These are phyloP conservation scores for Carcina quercana DNA, from an alignment of 2,888 invertebrate species.

Conservation along the genomic window DNA sequence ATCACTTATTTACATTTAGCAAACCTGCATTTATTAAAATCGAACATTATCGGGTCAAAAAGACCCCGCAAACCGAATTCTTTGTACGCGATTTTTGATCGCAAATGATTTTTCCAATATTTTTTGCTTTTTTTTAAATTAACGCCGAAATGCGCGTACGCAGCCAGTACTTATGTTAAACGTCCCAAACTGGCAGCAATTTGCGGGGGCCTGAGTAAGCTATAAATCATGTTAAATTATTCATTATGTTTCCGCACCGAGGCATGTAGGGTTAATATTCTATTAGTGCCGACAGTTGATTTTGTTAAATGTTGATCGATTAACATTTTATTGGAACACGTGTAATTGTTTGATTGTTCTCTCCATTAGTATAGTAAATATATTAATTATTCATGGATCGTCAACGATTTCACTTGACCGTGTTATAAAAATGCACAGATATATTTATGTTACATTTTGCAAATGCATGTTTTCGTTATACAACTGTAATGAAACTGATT, in stretches of 20 bases:
- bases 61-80: constrained; percentile 23
- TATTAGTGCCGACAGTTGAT: constrained; percentile 44
- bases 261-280: constrained; percentile 47
- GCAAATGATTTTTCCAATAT: constrained; percentile 32
- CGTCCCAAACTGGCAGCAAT: constrained; percentile 66
- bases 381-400: too few relatives aligned
- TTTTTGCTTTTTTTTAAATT: constrained; percentile 30
- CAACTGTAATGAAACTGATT: not conserved
- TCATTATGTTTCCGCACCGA: constrained; percentile 43
- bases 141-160: constrained; percentile 46
- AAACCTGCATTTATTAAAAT: constrained; percentile 51
- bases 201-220: constrained; percentile 64
- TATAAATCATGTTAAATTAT: constrained; percentile 70
- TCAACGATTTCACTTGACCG: too few relatives aligned
- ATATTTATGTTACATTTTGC: not conserved
- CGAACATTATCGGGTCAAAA: constrained; percentile 32
- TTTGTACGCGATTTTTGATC: constrained; percentile 33
- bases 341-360: not conserved
- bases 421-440: not conserved
- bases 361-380: not conserved
- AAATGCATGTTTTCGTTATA: not conserved
- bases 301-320: constrained; percentile 30
- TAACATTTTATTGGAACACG: constrained; percentile 7
- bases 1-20: constrained; percentile 38
- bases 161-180: constrained; percentile 67